Conservation (phyloP, 2,113 vertebrate species). For the Gambusia holbrooki region DNA sequence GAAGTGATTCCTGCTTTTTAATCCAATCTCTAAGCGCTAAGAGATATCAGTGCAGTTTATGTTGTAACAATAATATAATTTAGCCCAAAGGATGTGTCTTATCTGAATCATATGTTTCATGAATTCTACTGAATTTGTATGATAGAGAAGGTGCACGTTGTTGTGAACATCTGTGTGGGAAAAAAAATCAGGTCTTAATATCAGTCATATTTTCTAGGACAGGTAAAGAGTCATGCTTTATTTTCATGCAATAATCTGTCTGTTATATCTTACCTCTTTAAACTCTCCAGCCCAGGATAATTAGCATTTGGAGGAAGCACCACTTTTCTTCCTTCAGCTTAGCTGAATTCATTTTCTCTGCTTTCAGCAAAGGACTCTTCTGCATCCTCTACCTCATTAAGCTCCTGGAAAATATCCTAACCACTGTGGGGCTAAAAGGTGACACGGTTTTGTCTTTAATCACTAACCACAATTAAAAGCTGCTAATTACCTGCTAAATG, state of each 20-base stretch:
- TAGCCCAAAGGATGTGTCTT: too few relatives aligned
- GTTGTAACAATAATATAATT: too few relatives aligned
- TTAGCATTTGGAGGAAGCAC: slow-evolving; percentile 55
- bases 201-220: slow-evolving; percentile 18
- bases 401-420: slow-evolving; percentile 27
- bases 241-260: slow-evolving; percentile 51
- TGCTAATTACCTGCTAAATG: slow-evolving; percentile 32
- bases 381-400: slow-evolving; percentile 58
- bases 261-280: slow-evolving; percentile 36
- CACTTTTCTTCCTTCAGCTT: slow-evolving; percentile 57
- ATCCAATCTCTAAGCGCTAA: too few relatives aligned
- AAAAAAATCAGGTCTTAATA: neutral
- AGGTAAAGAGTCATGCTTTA: slow-evolving; percentile 26
- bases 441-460: slow-evolving; percentile 41
- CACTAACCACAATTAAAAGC: slow-evolving; percentile 42
- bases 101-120: too few relatives aligned
- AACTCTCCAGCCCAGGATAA: slow-evolving; percentile 38
- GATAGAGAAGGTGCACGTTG: slow-evolving; percentile 6
- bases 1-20: too few relatives aligned
- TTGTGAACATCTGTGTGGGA: too few relatives aligned
- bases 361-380: slow-evolving; percentile 59
- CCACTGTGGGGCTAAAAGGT: slow-evolving; percentile 22
- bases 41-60: too few relatives aligned
- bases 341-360: slow-evolving; percentile 64
- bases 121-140: too few relatives aligned